These are phyloP conservation scores for Leptinotarsa defecta DNA, from an alignment of 1,140 invertebrate species.

Conservation along the genomic window DNA sequence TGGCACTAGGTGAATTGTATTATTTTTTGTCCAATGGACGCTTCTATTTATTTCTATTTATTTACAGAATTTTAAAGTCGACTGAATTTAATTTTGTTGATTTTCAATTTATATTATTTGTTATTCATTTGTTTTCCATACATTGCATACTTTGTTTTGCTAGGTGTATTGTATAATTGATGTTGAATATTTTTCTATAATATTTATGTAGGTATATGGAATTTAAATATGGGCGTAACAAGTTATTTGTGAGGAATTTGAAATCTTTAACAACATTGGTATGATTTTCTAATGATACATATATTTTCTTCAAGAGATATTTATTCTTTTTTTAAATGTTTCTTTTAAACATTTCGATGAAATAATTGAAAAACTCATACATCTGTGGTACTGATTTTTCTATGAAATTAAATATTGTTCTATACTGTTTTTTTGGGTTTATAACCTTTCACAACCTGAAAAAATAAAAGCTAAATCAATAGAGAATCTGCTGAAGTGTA, in stretches of 20 bases:
- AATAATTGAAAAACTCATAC: no score
- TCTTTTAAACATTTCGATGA: no score
- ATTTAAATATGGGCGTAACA: slow-evolving; percentile 23
- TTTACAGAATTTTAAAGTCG: slow-evolving; percentile 17
- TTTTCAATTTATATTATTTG: slow-evolving; percentile 17
- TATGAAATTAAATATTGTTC: no score
- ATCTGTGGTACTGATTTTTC: no score
- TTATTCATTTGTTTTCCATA: slow-evolving; percentile 19
- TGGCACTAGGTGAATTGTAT: slow-evolving; percentile 34
- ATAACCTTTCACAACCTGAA: no score
- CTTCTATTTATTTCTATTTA: slow-evolving; percentile 32
- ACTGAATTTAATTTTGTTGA: slow-evolving; percentile 27
- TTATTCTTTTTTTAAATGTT: no score
- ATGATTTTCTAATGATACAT: no score
- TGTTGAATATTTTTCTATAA: slow-evolving; percentile 23
- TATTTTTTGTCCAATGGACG: slow-evolving; percentile 22
- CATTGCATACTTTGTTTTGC: neutral
- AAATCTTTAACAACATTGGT: neutral
- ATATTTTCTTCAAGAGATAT: no score
- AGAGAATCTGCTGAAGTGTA: no score
- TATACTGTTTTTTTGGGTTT: no score
- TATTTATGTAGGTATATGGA: slow-evolving; percentile 25
- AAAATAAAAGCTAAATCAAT: no score
- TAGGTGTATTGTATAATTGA: slow-evolving; percentile 1
- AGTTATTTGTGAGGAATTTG: neutral